Conservation (phyloP, 2,797 vertebrate genomes). For the Mallotus villosus region DNA sequence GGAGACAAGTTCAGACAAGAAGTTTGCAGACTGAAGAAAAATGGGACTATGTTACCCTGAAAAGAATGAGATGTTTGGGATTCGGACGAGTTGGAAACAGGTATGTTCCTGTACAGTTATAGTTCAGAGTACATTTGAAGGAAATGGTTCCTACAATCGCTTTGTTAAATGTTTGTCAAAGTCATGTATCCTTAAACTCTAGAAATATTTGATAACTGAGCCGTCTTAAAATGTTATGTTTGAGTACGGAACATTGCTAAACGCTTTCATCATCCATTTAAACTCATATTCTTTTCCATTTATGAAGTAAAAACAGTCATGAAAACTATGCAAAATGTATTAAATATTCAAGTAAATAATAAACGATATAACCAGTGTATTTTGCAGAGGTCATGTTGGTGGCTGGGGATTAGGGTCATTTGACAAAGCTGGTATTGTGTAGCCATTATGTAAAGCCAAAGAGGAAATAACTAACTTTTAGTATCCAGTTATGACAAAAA, state of each 20-base stretch:
- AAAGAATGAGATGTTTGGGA: constrained; percentile 60
- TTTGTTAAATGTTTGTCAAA: background rate
- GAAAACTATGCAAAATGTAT: no score
- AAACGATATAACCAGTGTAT: constrained; percentile 1
- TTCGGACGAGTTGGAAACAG: constrained; percentile 62
- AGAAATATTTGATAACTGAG: background rate
- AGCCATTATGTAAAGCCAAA: background rate
- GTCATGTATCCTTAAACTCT: background rate
- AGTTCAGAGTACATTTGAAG: background rate
- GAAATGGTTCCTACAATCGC: background rate
- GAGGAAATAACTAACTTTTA: background rate
- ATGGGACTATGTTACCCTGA: constrained; percentile 73
- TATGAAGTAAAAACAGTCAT: no score
- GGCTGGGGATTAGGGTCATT: background rate
- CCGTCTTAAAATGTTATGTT: background rate
- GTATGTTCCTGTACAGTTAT: constrained; percentile 51
- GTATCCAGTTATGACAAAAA: background rate
- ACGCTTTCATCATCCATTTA: background rate
- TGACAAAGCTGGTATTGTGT: background rate
- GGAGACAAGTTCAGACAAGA: background rate
- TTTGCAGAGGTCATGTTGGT: background rate
- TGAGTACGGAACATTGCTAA: background rate
- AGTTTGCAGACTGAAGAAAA: constrained; percentile 33
- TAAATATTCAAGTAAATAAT: no score
- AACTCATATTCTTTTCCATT: no score